These are phyloP conservation scores for Hypercompe scribonia DNA, from an alignment of 2,888 invertebrate species.

Conservation along the genomic window DNA sequence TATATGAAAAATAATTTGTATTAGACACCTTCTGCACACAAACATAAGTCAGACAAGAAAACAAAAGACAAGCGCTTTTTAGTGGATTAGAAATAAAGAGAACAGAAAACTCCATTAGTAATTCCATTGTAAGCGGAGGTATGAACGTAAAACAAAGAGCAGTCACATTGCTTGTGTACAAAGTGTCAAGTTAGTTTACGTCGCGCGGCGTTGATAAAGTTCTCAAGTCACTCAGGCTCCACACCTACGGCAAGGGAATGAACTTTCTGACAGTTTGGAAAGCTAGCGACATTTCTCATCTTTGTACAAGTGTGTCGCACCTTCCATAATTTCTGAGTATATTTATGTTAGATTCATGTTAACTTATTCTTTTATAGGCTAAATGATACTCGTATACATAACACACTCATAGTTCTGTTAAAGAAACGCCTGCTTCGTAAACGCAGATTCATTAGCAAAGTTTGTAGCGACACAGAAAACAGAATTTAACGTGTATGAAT, in stretches of 20 bases:
- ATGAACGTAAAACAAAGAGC: not conserved
- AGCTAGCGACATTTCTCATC: not conserved
- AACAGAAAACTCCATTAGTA: not conserved
- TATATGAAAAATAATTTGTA: not conserved
- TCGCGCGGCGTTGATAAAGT: not conserved
- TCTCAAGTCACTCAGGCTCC: not conserved
- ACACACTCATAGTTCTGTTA: no score
- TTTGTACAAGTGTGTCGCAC: not conserved
- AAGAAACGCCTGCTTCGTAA: no score
- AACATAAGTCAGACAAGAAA: not conserved
- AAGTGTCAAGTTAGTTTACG: not conserved
- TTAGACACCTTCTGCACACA: not conserved
- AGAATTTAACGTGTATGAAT: no score
- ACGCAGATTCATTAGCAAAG: not conserved
- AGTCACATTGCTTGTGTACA: not conserved
- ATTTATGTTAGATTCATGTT: no score
- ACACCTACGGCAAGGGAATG: not conserved
- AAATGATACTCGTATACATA: no score
- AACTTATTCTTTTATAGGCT: no score
- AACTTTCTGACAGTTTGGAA: not conserved
- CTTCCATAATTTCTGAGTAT: no score
- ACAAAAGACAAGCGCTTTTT: not conserved
- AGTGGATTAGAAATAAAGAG: not conserved
- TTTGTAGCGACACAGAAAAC: no score
- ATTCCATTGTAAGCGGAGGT: not conserved